Conservation (phyloP, 2,797 vertebrate genomes). For the Hyperoplus immaculatus region DNA sequence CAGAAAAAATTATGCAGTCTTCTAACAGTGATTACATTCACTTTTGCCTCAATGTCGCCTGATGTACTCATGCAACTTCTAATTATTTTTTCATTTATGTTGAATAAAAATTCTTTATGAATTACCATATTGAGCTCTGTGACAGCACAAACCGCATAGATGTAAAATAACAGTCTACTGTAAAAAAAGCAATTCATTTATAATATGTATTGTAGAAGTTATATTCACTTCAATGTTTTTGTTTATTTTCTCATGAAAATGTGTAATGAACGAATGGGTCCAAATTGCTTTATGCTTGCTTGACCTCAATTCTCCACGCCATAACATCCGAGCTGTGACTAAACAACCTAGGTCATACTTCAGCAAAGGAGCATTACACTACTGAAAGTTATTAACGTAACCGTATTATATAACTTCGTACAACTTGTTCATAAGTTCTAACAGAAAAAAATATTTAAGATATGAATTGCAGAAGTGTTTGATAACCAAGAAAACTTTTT, state of each 20-base stretch:
- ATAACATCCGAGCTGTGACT: neutral
- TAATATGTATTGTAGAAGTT: neutral
- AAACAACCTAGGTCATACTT: neutral
- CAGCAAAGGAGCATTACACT: neutral
- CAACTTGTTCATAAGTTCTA: too few species aligned
- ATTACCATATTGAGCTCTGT: too few species aligned
- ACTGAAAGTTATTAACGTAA: neutral
- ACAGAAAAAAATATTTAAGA: too few species aligned
- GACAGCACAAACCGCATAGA: neutral
- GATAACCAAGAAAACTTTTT: neutral
- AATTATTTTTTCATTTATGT: too few species aligned
- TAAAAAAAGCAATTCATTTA: neutral
- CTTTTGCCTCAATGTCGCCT: too few species aligned
- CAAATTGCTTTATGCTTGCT: neutral
- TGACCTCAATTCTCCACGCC: neutral
- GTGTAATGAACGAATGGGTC: neutral
- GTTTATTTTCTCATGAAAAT: neutral
- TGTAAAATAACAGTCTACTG: neutral
- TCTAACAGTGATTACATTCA: too few species aligned
- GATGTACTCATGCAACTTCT: too few species aligned
- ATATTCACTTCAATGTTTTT: neutral
- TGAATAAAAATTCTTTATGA: too few species aligned
- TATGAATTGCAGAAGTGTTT: neutral
- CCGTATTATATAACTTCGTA: too few species aligned
- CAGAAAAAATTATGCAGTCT: too few species aligned